Conservation (phyloP, 2,113 vertebrate genomes). For the Embiotoca jacksoni region DNA sequence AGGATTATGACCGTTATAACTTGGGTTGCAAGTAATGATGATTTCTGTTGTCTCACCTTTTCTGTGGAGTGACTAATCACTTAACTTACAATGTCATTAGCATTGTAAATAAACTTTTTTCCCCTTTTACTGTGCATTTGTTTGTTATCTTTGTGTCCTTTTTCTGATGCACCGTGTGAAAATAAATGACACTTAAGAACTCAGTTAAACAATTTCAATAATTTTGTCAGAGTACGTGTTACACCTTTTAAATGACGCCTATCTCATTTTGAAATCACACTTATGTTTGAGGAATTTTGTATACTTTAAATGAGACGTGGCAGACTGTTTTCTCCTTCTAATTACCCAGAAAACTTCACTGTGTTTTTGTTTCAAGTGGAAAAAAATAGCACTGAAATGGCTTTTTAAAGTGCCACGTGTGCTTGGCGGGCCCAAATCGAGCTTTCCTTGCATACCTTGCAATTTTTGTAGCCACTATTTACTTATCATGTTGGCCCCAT, state of each 20-base stretch:
- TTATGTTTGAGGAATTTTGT: slow-evolving; percentile 5
- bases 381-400: slow-evolving; percentile 39
- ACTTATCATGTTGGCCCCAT: slow-evolving; percentile 57
- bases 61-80: too few species aligned
- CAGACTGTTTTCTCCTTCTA: slow-evolving; percentile 41
- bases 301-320: slow-evolving; percentile 50
- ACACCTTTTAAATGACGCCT: neutral
- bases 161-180: neutral
- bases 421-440: slow-evolving; percentile 14
- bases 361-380: slow-evolving; percentile 49
- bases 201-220: neutral
- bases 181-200: neutral
- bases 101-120: too few species aligned
- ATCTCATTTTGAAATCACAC: slow-evolving; percentile 8
- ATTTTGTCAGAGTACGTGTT: neutral
- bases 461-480: slow-evolving; percentile 56
- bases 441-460: slow-evolving; percentile 49
- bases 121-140: too few species aligned
- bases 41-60: too few species aligned
- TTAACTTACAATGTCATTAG: too few species aligned
- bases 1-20: too few species aligned
- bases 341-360: slow-evolving; percentile 43
- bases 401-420: slow-evolving; percentile 47
- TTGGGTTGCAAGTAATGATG: too few species aligned
- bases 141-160: too few species aligned